phyloP scores from a whole-genome alignment of 2,888 invertebrate species.

The Zootermopsis nevadensis region DNA sequence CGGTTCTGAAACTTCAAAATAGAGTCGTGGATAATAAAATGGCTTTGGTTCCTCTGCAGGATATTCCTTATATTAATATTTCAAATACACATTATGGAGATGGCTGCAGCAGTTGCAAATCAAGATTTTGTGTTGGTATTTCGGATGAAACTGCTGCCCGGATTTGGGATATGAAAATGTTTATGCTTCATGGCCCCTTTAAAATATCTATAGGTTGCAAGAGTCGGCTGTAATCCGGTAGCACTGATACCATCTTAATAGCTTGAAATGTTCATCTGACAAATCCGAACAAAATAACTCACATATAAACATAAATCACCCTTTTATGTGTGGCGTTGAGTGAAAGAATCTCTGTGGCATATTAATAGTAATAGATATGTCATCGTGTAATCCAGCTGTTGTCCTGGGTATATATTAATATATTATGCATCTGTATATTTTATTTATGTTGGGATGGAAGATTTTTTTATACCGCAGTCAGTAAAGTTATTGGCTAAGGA shows the following conservation, averaged over 20 bases:
- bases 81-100: constrained; percentile 11
- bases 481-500: too few species aligned
- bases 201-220: not conserved
- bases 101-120: constrained; percentile 18
- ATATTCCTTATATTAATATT: constrained; percentile 12
- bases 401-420: too few species aligned
- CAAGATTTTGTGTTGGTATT: constrained; percentile 22
- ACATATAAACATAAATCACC: not conserved
- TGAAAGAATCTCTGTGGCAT: too few species aligned
- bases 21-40: not conserved
- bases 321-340: too few species aligned
- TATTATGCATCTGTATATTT: too few species aligned
- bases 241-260: not conserved
- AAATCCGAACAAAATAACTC: not conserved
- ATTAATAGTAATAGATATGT: too few species aligned
- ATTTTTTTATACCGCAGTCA: too few species aligned
- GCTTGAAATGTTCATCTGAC: not conserved
- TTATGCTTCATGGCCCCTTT: not conserved
- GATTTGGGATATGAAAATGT: not conserved
- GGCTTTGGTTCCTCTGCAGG: not conserved
- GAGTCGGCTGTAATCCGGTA: not conserved
- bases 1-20: not conserved
- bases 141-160: constrained; percentile 7
- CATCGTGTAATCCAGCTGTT: too few species aligned
- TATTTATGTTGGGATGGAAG: too few species aligned